Evolutionary conservation across 2,113 vertebrate genomes (phyloP).

Genomic region (Stomatorhinus ivindoensis): DNA sequence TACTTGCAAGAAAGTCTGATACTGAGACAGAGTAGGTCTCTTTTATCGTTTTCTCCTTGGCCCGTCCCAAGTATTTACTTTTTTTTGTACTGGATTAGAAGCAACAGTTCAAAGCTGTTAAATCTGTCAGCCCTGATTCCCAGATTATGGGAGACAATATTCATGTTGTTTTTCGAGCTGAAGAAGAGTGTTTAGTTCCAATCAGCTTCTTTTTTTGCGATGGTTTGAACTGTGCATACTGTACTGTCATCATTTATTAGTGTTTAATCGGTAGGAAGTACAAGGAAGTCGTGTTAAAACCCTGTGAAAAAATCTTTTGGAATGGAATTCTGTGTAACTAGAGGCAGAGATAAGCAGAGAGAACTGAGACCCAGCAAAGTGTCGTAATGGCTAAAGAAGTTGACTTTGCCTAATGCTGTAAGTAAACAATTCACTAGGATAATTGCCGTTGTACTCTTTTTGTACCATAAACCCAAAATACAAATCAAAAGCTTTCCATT

Average conservation of each 20-base stretch:
- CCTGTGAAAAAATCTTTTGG: not conserved
- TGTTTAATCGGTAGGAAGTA: not conserved
- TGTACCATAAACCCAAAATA: not conserved
- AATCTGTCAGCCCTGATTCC: not conserved
- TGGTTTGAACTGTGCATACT: not conserved
- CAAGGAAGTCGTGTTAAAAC: not conserved
- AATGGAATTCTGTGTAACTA: not conserved
- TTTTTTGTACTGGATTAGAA: not conserved
- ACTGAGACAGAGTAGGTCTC: not conserved
- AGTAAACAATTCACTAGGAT: not conserved
- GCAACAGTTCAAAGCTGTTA: not conserved
- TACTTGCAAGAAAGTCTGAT: not conserved
- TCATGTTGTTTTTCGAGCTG: not conserved
- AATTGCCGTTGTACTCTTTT: not conserved
- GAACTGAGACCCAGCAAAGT: not conserved
- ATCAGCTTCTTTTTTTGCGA: not conserved
- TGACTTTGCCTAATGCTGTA: not conserved
- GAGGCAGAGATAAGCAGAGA: not conserved
- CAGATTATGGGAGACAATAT: slow-evolving; percentile 5
- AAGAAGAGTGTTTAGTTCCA: not conserved
- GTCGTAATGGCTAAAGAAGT: not conserved
- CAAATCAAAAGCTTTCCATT: not conserved
- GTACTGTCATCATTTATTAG: not conserved
- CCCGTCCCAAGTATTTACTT: not conserved
- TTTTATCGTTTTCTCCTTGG: not conserved